A percentile compares a stretch with the other conserved stretches of the same genome.
Evolutionary conservation across 1,140 invertebrate species (phyloP).

Genomic region (Drosophila ambigua): DNA sequence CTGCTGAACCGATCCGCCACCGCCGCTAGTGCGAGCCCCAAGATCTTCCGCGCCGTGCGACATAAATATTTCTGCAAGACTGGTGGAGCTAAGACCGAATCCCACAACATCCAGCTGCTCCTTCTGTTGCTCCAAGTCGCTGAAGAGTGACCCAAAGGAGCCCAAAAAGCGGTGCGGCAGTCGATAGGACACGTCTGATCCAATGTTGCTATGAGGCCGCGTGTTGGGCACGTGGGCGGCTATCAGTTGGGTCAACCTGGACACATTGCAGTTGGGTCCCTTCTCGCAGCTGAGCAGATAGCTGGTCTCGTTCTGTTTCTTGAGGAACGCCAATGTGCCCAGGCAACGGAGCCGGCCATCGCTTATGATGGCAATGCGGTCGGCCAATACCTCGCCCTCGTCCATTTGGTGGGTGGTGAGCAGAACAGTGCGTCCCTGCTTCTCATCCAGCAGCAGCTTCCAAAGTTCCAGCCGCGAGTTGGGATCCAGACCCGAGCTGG

Average conservation of each 20-base stretch:
- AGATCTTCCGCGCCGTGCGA: neutral
- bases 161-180: neutral
- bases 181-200: conserved; percentile 7
- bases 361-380: conserved; percentile 95
- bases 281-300: conserved; percentile 30
- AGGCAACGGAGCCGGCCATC: conserved; percentile 91
- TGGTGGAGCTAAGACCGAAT: conserved; percentile 95
- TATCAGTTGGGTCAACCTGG: conserved; percentile 11
- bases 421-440: conserved; percentile 89
- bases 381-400: conserved; percentile 97
- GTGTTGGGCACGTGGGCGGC: neutral
- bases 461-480: conserved; percentile 93
- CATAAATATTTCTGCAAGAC: conserved; percentile 92
- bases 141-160: conserved; percentile 13
- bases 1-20: neutral
- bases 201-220: neutral
- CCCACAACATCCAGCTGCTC: conserved; percentile 80
- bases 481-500: conserved; percentile 97
- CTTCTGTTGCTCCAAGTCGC: conserved; percentile 8
- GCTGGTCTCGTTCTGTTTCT: conserved; percentile 88
- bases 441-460: conserved; percentile 89
- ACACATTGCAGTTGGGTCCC: conserved; percentile 7
- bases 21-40: neutral
- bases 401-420: conserved; percentile 99
- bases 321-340: conserved; percentile 93